Evolutionary conservation across 1,140 invertebrate species (phyloP), one percentile per base, ranked within the genome.

Genomic region (Drosophila grimshawi): DNA sequence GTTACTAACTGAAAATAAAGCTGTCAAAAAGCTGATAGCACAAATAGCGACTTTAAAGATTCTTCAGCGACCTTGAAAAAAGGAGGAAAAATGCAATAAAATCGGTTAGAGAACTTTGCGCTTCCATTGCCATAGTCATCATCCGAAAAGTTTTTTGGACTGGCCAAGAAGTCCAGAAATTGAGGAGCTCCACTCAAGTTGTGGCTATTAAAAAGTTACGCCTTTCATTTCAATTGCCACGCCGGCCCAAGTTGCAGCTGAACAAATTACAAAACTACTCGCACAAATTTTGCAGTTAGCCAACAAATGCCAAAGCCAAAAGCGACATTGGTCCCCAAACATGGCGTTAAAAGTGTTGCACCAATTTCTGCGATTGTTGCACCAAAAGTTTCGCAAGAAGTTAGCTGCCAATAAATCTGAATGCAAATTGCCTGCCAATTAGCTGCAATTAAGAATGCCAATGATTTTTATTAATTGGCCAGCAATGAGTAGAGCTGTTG

Each of bases 141-240:
- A 86, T 82, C 75, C 66, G 73, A 75, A 86, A 86, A 86, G 57
- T 86, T 86, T 73, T 73, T 32, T 7, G 19, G 30, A 27, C 37
- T 37, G 65, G 55, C 69, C 57, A 73, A 76, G 55, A 71, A 64
- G 77, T 52, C 32, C 81, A 52, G 48, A 63, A 66, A 65, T 67
- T 57, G 57, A 46, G 61, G 43, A 76, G 65, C 77, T 73, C 19
- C 19, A 33, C 55, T 61, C 67, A 72, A 83, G 69, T 72, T 76
- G 32, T 43, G 69, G 80, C 85, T 86, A 88, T 89, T 88, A 89
- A 88, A 89, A 88, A 88, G 83, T 88, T 88, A 69, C 70, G 76
- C 81, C 68, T 88, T 74, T 71, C 74, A 83, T 88, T 88, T 88
- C 80, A 89, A 89, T 89, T 88, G 70, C 46, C 46, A 8, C 41